Base-by-base conservation (phyloP, 2,888 invertebrate genomes). In the Drosophila eohydei region DNA sequence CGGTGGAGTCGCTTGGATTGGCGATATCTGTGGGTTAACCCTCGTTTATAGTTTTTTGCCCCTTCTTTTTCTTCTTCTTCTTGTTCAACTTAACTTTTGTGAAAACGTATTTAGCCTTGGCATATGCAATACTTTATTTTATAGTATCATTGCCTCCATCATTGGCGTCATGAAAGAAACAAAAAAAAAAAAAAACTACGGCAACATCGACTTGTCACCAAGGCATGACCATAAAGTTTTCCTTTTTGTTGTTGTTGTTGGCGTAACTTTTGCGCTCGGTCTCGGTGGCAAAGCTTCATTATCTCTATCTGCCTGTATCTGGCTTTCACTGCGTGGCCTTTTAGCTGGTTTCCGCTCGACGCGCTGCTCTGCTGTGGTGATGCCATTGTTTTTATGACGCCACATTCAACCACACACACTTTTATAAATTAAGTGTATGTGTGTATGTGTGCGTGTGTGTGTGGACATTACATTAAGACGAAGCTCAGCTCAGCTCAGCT, bases 261-360 rank as follows among this genome's bases (percentile, higher is more conserved):
- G 44, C 51, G 34, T 30, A 69, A 73, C 56, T 74, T 78, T 62
- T 67, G 26, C 57, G 43, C 59, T 36, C 46, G 26, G 46, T 51
- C 74, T 56, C 62, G 34, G 44, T 61, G n/a, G 44, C 69, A 41
- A 52, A 26, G 46, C 43, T 40, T 54, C 66, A 16, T 40, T 44
- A 16, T 56, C 67, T 28, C 46, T 36, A 36, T 12, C 46, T 30
- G 46, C 4, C 51, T 52, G 28, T 71, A 55, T 58, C 64, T 40
- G 26, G 28, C 55, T 78, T 44, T 60, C 30, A 65, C 59, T 41
- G 65, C 34, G 76, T 88, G 86, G 83, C 83, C 88, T 88, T 86
- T 83, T 80, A 88, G 86, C 80, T 83, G 69, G 68, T 88, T 83
- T 83, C 88, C 83, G 85, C 43, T 80, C 68, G 71, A 82, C 71